phyloP scores from a whole-genome alignment of 2,113 vertebrate species.

The Tursiops truncatus region DNA sequence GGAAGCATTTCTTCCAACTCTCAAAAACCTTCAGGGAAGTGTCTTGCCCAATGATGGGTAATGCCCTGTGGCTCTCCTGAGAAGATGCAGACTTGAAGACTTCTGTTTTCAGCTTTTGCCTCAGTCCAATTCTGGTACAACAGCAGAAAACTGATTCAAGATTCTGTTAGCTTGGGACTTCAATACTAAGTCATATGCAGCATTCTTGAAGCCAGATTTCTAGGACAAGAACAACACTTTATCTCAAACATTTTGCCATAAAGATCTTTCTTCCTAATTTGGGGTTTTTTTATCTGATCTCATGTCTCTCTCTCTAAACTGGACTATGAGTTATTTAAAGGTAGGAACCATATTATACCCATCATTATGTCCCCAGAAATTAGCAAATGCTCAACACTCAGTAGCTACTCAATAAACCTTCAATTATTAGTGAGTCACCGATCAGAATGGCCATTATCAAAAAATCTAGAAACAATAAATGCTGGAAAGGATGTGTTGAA shows the following conservation, averaged over 20 bases:
- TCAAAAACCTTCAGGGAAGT: not conserved
- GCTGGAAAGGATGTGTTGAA: too few relatives aligned
- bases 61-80: not conserved
- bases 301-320: not conserved
- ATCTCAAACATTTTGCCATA: not conserved
- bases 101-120: not conserved
- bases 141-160: not conserved
- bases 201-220: not conserved
- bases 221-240: not conserved
- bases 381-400: not conserved
- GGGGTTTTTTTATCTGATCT: not conserved
- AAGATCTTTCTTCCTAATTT: not conserved
- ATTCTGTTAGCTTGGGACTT: not conserved
- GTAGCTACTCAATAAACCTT: not conserved
- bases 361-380: not conserved
- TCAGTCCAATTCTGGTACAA: not conserved
- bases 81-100: not conserved
- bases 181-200: not conserved
- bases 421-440: not conserved
- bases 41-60: not conserved
- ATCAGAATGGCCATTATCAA: too few relatives aligned
- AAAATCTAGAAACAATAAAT: too few relatives aligned
- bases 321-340: constrained; percentile 9
- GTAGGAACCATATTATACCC: not conserved
- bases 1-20: not conserved